Evolutionary conservation across 2,888 invertebrate species (phyloP).

Genomic region (Coenonympha glycerion): DNA sequence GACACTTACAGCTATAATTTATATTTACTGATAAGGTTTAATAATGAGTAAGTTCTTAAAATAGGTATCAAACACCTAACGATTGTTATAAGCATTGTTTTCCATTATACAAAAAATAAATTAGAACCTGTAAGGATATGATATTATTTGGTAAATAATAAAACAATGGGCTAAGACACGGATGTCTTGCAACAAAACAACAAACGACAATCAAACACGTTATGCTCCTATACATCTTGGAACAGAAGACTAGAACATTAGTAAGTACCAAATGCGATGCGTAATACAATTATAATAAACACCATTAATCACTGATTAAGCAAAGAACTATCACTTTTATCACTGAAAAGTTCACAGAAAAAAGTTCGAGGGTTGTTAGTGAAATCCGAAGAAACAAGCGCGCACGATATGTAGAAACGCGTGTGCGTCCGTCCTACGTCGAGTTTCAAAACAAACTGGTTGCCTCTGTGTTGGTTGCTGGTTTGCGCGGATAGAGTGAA

Average conservation of each 20-base stretch:
- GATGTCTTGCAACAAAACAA: slow-evolving; percentile 71
- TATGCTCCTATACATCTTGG: slow-evolving; percentile 56
- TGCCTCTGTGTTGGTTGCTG: no score
- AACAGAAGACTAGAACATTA: slow-evolving; percentile 44
- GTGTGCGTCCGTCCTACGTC: slow-evolving; percentile 51
- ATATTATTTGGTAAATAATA: slow-evolving; percentile 16
- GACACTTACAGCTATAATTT: not conserved
- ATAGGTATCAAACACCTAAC: not conserved
- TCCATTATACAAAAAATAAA: slow-evolving; percentile 12
- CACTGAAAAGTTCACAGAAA: slow-evolving; percentile 50
- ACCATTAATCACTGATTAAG: slow-evolving; percentile 36
- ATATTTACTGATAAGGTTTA: no score
- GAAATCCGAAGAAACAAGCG: slow-evolving; percentile 38
- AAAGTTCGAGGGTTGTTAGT: slow-evolving; percentile 47
- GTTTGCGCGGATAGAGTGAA: slow-evolving; percentile 40
- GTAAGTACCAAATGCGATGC: slow-evolving; percentile 50
- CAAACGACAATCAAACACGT: slow-evolving; percentile 67
- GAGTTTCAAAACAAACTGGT: slow-evolving; percentile 54
- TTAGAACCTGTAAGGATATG: not conserved
- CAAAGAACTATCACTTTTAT: slow-evolving; percentile 34
- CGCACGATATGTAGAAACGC: slow-evolving; percentile 39
- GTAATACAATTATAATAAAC: slow-evolving; percentile 44
- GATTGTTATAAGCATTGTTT: slow-evolving; percentile 13
- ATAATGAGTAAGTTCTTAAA: not conserved
- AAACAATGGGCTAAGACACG: slow-evolving; percentile 42